Conservation (phyloP, 2,888 invertebrate species). For the Oligia fasciuncula region DNA sequence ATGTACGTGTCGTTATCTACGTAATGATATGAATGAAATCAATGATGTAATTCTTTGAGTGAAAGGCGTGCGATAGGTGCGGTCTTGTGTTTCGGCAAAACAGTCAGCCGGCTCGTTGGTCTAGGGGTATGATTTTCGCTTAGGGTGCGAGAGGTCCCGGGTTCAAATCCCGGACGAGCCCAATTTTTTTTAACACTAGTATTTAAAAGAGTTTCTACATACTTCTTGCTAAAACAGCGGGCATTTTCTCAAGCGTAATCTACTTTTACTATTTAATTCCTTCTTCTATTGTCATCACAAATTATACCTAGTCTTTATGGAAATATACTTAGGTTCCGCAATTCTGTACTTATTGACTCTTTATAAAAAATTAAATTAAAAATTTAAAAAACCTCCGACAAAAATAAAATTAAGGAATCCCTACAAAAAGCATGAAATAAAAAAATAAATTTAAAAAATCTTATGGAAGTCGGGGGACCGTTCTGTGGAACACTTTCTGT, state of each 20-base stretch:
- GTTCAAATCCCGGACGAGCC: constrained; percentile 90
- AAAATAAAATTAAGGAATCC: too few species aligned
- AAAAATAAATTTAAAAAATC: too few species aligned
- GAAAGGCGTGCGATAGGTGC: not conserved
- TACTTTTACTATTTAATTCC: not conserved
- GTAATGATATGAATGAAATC: not conserved
- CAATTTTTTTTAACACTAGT: constrained; percentile 47
- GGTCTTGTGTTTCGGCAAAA: rapidly evolving
- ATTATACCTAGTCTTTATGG: not conserved
- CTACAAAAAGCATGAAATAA: too few species aligned
- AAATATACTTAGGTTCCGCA: not conserved
- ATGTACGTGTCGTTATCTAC: not conserved
- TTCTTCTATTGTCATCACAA: not conserved
- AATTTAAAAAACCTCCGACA: too few species aligned
- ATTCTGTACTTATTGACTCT: not conserved
- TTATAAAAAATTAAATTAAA: too few species aligned
- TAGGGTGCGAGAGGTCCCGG: constrained; percentile 90
- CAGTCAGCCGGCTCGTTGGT: constrained; percentile 73
- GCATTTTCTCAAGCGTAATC: not conserved
- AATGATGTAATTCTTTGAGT: not conserved
- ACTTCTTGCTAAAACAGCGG: not conserved
- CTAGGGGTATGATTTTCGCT: constrained; percentile 90
- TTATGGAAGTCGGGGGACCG: too few species aligned
- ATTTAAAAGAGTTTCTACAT: not conserved
- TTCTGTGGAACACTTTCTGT: too few species aligned